Percentiles rank a stretch among this genome's conserved stretches.
phyloP scores from a whole-genome alignment of 1,140 invertebrate species.

The Trypoxylus dichotomus region DNA sequence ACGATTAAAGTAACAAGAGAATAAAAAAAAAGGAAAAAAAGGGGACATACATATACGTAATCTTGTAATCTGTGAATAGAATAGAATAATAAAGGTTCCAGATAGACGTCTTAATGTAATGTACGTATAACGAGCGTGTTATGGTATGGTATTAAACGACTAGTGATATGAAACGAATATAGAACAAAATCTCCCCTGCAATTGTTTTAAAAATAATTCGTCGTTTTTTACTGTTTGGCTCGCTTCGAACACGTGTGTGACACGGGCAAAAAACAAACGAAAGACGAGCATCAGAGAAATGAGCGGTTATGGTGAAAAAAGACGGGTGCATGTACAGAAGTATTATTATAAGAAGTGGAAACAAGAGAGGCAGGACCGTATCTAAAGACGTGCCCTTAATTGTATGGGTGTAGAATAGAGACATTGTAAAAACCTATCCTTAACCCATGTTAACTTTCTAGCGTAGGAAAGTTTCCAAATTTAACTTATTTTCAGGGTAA shows the following conservation, averaged over 20 bases:
- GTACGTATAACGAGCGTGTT: background rate
- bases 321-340: constrained; percentile 12
- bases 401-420: no score
- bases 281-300: constrained; percentile 4
- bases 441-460: no score
- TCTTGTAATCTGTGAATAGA: background rate
- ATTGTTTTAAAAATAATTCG: constrained; percentile 29
- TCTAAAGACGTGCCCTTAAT: background rate
- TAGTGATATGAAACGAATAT: constrained; percentile 21
- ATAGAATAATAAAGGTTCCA: background rate
- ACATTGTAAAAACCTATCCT: background rate
- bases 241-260: constrained; percentile 32
- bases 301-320: constrained; percentile 8
- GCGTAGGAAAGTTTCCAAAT: no score
- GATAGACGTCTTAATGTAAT: background rate
- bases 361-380: background rate
- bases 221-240: constrained; percentile 31
- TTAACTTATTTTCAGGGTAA: no score
- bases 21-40: background rate
- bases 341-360: constrained; percentile 16
- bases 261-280: constrained; percentile 8
- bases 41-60: background rate
- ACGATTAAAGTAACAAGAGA: no score
- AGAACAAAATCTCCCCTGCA: constrained; percentile 26
- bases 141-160: background rate